A percentile compares a stretch with the other conserved stretches of the same genome.
Conservation (phyloP, 2,113 vertebrate genomes). For the Grus americana region DNA sequence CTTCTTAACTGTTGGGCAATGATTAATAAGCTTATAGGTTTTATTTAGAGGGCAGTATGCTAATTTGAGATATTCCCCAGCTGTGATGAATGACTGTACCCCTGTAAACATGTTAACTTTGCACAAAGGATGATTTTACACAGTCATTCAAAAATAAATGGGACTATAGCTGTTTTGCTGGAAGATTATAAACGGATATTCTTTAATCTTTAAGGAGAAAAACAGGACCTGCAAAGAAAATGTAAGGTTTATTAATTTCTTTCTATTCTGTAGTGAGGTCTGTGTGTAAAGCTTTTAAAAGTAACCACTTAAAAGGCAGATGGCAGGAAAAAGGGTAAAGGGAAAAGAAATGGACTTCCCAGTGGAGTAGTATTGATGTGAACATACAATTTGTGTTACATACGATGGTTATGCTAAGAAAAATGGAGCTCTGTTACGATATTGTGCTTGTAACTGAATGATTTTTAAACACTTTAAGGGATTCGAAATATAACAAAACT, state of each 20-base stretch:
- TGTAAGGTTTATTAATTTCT: neutral
- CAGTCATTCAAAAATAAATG: neutral
- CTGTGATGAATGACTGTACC: neutral
- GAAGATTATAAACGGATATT: neutral
- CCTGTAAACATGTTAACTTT: conserved; percentile 15
- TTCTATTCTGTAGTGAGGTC: neutral
- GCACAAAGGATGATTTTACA: conserved; percentile 29
- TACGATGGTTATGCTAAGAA: neutral
- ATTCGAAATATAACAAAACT: neutral
- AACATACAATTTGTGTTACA: neutral
- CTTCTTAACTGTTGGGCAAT: conserved; percentile 58
- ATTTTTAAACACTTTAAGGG: neutral
- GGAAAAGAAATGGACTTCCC: neutral
- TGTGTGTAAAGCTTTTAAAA: neutral
- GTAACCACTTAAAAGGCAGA: neutral
- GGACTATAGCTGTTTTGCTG: neutral
- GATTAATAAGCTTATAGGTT: conserved; percentile 34
- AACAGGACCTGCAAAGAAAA: neutral
- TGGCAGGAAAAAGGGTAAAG: neutral
- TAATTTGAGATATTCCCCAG: conserved; percentile 24
- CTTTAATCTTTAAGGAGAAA: neutral
- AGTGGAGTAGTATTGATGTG: neutral
- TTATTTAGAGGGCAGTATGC: conserved; percentile 33
- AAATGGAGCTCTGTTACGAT: neutral
- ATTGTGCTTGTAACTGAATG: neutral